Conservation (phyloP, 1,140 invertebrate genomes). For the Bombus haemorrhoidalis region DNA sequence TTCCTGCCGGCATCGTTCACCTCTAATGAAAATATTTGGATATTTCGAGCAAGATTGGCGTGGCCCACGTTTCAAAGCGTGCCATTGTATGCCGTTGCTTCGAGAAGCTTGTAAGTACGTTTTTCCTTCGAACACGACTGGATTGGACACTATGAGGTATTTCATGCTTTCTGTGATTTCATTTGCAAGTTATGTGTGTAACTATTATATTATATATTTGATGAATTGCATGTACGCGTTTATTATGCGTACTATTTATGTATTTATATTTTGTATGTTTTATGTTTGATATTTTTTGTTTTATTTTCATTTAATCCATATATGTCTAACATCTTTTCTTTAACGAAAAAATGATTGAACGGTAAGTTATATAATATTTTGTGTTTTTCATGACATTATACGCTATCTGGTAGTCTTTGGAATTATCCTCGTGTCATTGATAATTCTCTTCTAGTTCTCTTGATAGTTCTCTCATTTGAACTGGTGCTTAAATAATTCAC, state of each 20-base stretch:
- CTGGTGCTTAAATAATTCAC: no score
- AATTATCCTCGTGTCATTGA: no score
- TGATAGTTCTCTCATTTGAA: no score
- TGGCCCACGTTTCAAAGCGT: constrained; percentile 10
- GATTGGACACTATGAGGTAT: neutral
- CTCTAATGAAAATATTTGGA: constrained; percentile 78
- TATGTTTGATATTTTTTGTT: neutral
- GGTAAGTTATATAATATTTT: no score
- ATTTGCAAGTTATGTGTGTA: neutral
- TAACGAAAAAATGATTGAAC: no score
- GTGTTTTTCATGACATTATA: no score
- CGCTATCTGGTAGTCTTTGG: no score
- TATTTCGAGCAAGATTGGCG: constrained; percentile 78
- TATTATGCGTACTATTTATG: neutral
- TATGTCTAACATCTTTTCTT: no score
- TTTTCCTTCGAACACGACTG: neutral
- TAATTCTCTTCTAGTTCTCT: no score
- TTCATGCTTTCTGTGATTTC: neutral
- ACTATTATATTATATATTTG: neutral
- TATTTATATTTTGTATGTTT: neutral
- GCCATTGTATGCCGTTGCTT: constrained; percentile 6
- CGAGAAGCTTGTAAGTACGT: neutral
- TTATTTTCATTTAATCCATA: no score
- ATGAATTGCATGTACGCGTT: neutral
- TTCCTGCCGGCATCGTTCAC: constrained; percentile 25